phyloP scores from a whole-genome alignment of 2,888 invertebrate genomes.

The Tribolium freemani region DNA sequence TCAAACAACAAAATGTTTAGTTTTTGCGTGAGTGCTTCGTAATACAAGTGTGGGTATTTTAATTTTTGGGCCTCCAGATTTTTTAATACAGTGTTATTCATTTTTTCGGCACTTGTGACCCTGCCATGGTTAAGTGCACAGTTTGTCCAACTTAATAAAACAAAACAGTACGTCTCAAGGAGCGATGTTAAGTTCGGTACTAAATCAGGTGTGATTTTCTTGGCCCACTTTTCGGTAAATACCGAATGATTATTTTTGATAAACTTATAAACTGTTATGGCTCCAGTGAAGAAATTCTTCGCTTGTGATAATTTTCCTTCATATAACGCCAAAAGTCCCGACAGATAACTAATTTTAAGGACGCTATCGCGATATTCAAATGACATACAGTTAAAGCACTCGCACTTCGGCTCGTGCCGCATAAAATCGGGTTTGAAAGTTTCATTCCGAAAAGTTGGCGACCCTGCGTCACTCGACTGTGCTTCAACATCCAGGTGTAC shows the following conservation, averaged over 20 bases:
- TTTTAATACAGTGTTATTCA: slow-evolving; percentile 1
- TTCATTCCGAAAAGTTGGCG: slow-evolving; percentile 6
- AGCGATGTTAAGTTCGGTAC: background rate
- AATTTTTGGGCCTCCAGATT: background rate
- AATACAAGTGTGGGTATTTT: background rate
- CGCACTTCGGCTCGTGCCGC: slow-evolving; percentile 16
- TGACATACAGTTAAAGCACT: slow-evolving; percentile 33
- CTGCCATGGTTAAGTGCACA: background rate
- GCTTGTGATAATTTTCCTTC: background rate
- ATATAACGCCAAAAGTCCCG: background rate
- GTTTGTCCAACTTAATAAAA: slow-evolving; percentile 19
- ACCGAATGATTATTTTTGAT: too few species aligned
- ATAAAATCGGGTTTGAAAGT: slow-evolving; percentile 25
- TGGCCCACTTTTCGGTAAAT: background rate
- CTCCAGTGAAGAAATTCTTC: slow-evolving; percentile 15
- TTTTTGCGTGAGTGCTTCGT: slow-evolving; percentile 14
- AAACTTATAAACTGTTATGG: slow-evolving; percentile 4
- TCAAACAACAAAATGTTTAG: background rate
- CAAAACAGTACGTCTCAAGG: background rate
- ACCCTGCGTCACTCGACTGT: background rate
- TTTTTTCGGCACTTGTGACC: background rate
- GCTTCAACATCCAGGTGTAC: background rate
- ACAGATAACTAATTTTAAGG: slow-evolving; percentile 1
- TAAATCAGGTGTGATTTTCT: background rate
- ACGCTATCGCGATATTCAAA: slow-evolving; percentile 6